Base-by-base conservation (phyloP, 2,888 invertebrate genomes). In the Leptopterna dolabrata region DNA sequence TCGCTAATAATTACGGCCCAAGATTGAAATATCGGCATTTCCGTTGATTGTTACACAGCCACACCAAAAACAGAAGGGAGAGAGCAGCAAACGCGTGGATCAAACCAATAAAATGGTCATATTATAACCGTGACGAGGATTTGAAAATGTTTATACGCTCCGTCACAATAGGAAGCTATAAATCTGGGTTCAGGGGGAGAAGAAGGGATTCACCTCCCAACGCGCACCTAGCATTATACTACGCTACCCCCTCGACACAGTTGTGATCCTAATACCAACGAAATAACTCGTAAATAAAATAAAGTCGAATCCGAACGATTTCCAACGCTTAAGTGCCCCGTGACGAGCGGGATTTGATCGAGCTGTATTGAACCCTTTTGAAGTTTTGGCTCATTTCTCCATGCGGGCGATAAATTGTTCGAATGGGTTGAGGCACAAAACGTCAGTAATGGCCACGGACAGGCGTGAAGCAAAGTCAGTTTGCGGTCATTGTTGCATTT, bases 291-390 rank as follows among this genome's bases (percentile, higher is more conserved):
- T 73, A 73, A 73, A 73, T 73, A 6, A 73, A 9, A 41, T 29
- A 27, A 51, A 19, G 6, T 51, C 51, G n/a, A 4, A 16, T 16
- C 14, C 36, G 14, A 36, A n/a, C 0, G 7, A n/a, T 30, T 36
- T 11, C 14, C 29, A n/a, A 36, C 2, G 36, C 36, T 36, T 36
- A 36, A 36, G 9, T 63, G 36, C 19, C 4, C 73, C 73, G 73
- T 73, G 73, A 73, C 73, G 73, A 73, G 73, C 36, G 73, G 19
- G 73, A 73, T 73, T 73, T 73, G 73, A 41, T 41, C 41, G 36
- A 30, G 16, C 19, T 30, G 30, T 3, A 14, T 70, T 24, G 13
- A 70, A 70, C 36, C 36, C 36, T 36, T 36, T 36, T 36, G 7
- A 36, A 36, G 7, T 7, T 36, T 4, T 36, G 7, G 36, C 36